Conservation (phyloP, 2,888 invertebrate genomes). For the Nasonovia ribisnigri region DNA sequence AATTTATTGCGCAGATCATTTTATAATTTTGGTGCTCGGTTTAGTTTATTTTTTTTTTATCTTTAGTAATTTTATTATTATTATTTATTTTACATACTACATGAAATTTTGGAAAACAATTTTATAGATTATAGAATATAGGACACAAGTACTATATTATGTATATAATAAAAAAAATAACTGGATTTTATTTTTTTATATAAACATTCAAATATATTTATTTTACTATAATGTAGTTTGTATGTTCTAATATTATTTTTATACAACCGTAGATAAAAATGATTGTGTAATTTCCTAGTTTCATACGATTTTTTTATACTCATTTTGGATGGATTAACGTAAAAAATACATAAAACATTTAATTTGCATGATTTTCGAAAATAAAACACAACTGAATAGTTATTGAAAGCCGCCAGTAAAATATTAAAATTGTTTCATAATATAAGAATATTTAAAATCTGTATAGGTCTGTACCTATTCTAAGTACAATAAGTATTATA, state of each 20-base stretch:
- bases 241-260: constrained; percentile 7
- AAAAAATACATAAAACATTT: background rate
- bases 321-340: background rate
- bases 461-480: background rate
- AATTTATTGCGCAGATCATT: background rate
- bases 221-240: background rate
- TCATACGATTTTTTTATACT: background rate
- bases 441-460: background rate
- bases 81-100: background rate
- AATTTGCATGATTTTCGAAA: background rate
- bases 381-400: background rate
- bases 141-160: background rate
- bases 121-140: background rate
- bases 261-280: background rate
- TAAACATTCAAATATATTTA: background rate
- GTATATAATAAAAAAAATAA: too few relatives aligned
- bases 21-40: background rate
- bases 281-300: background rate
- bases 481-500: background rate
- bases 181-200: background rate
- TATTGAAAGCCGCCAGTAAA: background rate
- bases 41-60: background rate
- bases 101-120: background rate
- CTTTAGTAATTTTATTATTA: background rate
- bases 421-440: background rate